These are phyloP conservation scores for Pristionchus entomophagus DNA, from an alignment of 2,888 invertebrate species.

Conservation along the genomic window DNA sequence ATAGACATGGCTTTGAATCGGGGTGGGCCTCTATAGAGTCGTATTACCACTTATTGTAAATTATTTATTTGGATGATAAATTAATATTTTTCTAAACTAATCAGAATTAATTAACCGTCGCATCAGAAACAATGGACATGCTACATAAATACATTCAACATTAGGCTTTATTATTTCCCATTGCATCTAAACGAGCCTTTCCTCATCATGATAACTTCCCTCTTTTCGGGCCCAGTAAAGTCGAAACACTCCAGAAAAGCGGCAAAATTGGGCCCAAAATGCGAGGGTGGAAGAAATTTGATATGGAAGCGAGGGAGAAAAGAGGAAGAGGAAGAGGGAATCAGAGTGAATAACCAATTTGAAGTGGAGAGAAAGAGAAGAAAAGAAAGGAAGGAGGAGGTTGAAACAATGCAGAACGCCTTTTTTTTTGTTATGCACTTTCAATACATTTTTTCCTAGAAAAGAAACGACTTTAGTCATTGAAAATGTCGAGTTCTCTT, in stretches of 20 bases:
- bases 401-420: constrained; percentile 17
- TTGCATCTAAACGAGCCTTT: too few relatives aligned
- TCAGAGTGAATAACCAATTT: constrained; percentile 40
- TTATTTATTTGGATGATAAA: too few relatives aligned
- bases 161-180: too few relatives aligned
- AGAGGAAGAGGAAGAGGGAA: not conserved
- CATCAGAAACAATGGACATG: too few relatives aligned
- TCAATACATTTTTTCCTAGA: too few relatives aligned
- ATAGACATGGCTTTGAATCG: too few relatives aligned
- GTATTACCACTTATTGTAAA: too few relatives aligned
- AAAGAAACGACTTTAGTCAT: not conserved
- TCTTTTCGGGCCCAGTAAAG: too few relatives aligned
- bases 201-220: not conserved
- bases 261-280: constrained; percentile 6
- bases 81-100: too few relatives aligned
- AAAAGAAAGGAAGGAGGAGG: not conserved
- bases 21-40: not conserved
- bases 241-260: not conserved
- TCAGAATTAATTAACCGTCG: too few relatives aligned
- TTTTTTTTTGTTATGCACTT: not conserved
- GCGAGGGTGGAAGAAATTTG: constrained; percentile 41
- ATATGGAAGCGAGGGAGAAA: not conserved
- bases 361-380: not conserved
- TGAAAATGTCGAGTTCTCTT: not conserved
- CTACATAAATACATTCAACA: too few relatives aligned